Conservation (phyloP, 2,797 vertebrate species). For the Emydoidea blandingii region DNA sequence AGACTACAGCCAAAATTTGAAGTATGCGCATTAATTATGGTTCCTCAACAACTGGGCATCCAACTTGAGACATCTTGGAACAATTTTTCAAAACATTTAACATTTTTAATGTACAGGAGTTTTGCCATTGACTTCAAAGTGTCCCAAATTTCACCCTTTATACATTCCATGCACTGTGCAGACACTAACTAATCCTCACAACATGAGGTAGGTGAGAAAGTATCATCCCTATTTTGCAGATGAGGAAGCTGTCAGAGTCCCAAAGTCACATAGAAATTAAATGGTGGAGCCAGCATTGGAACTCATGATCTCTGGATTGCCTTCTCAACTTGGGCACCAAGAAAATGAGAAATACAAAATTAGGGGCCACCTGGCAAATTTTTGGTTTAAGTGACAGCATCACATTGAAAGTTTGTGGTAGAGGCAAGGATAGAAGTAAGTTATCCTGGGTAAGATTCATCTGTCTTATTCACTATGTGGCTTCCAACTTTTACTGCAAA, state of each 20-base stretch:
- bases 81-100: neutral
- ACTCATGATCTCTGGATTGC: conserved; percentile 38
- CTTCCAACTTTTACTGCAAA: neutral
- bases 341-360: conserved; percentile 15
- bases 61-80: neutral
- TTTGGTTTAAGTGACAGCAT: neutral
- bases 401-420: neutral
- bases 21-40: neutral
- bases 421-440: neutral
- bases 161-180: neutral
- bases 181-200: neutral
- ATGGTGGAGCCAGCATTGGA: conserved; percentile 30
- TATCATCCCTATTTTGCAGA: neutral
- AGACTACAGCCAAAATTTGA: conserved; percentile 12
- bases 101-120: too few relatives aligned
- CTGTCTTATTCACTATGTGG: neutral
- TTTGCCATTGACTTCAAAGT: neutral
- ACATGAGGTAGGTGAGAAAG: neutral
- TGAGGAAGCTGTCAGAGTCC: neutral
- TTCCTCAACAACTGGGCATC: neutral
- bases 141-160: neutral
- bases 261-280: conserved; percentile 33
- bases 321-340: conserved; percentile 28
- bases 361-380: neutral
- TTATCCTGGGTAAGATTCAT: neutral